Evolutionary conservation across 2,888 invertebrate species (phyloP), one percentile per base, ranked within the genome.

Genomic region (Erynnis tages): DNA sequence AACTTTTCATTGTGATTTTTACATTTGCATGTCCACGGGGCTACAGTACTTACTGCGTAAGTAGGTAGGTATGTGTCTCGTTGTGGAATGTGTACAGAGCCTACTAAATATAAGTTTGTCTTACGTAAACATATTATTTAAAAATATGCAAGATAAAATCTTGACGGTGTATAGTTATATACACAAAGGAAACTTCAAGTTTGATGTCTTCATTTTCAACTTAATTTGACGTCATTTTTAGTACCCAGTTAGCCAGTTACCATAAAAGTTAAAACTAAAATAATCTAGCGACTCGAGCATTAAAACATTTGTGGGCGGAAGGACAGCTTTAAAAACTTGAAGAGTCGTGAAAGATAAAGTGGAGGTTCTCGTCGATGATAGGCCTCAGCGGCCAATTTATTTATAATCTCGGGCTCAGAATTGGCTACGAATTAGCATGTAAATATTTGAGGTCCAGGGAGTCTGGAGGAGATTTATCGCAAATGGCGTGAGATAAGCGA

Each of bases 391-490:
- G 72, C 71, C 82, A 78, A 82, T 84, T 88, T 87, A 86, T 86
- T 86, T 84, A 88, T 87, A 88, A 88, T 87, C 88, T 87, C 82
- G 80, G 82, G 79, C 79, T 80, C 82, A 73, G 79, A 82, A 87
- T 84, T 82, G 83, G 75, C 84, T 83, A 85, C 79, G 86, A 87
- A 89, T 88, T 88, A 89, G 81, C 86, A 88, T 89, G 85, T 89
- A 85, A 89, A 89, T 89, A 89, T 88, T 89, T 86, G 82, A 89
- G 77, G 87, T 87, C 86, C 85, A 79, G 79, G 82, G 78, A 83
- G 79, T 69, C 76, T 77, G 76, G 80, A 71, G 70, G 78, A 85
- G 89, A 89, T 88, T 88, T 88, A 89, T 88, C 87, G 75, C 72
- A 73, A 85, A 79, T 66, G 79, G 77, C 73, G 65, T 53, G 65